Evolutionary conservation across 2,888 invertebrate species (phyloP), one percentile per base, ranked within the genome.

Genomic region (Parascotia fuliginaria): DNA sequence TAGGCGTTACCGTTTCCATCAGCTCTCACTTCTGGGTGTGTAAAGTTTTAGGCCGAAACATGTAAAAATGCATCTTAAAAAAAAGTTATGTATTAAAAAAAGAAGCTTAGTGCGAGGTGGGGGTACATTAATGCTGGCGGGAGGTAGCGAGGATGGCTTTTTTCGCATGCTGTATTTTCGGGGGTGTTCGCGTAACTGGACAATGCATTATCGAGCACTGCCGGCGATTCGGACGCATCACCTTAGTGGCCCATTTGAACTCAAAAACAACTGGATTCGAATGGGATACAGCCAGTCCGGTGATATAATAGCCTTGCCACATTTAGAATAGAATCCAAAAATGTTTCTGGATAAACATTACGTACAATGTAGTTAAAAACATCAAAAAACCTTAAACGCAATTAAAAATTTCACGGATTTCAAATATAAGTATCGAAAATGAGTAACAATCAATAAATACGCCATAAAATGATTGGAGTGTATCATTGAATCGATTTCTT

Each of bases 11-110:
- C 89, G 73, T 51, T 81, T 84, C 73, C 77, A 67, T 85, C 88
- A 72, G 77, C 79, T 81, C 81, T 63, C 73, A 61, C 89, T 80
- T 75, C 82, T 89, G 91, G 91, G 90, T 89, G 91, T 90, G 91
- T 90, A 91, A 92, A 92, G 90, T 91, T 91, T 92, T 91, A 91
- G 91, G 90, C 90, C 90, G 89, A 90, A 91, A 92, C 92, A 89
- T 91, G 92, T 92, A 92, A 91, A 92, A 92, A 91, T 92, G 92
- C 91, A 92, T 91, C 91, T 92, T 92, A 90, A 90, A 92, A 92
- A 92, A 92, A 92, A 92, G 92, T 92, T 92, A 92, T 92, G 92
- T 91, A 91, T 92, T 91, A 88, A 92, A 92, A 92, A 92, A 92
- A 91, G 91, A 91, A 89, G 85, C 85, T 89, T 89, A 89, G 91